Evolutionary conservation across 2,797 vertebrate genomes (phyloP).

Genomic region (Emys orbicularis): DNA sequence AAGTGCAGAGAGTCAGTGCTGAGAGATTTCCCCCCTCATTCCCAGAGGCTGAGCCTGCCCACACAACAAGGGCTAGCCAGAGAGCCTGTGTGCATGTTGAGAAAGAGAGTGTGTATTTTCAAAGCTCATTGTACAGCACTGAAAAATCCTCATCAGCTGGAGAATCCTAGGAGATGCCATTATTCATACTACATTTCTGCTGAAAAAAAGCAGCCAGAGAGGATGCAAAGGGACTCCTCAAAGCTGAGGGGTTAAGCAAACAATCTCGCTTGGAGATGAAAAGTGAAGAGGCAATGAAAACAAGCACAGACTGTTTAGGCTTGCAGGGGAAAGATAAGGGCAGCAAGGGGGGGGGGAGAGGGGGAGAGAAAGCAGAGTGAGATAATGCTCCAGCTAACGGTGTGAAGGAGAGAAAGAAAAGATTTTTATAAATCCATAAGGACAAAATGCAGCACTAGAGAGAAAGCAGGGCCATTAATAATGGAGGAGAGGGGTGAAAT

Average conservation of each 20-base stretch:
- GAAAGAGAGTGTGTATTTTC: neutral
- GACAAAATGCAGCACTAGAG: neutral
- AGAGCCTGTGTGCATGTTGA: neutral
- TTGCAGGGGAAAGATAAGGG: neutral
- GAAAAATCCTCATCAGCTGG: accelerated
- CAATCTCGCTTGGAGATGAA: neutral
- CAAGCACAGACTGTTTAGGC: accelerated
- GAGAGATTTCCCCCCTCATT: neutral
- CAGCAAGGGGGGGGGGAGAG: neutral
- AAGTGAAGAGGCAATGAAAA: neutral
- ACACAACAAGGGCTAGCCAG: too few species aligned
- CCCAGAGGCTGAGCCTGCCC: neutral
- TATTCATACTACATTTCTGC: neutral
- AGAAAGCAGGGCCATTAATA: neutral
- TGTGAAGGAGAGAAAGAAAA: neutral
- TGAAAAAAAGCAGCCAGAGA: neutral
- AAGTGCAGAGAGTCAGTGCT: neutral
- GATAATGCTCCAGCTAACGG: neutral
- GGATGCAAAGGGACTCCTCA: neutral
- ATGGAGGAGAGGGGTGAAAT: neutral
- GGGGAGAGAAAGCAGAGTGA: accelerated
- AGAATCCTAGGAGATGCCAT: neutral
- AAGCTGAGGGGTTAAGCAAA: neutral
- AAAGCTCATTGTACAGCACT: neutral
- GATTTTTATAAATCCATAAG: neutral